These are phyloP conservation scores for Coreius guichenoti DNA, from an alignment of 2,797 vertebrate genomes.

Conservation along the genomic window DNA sequence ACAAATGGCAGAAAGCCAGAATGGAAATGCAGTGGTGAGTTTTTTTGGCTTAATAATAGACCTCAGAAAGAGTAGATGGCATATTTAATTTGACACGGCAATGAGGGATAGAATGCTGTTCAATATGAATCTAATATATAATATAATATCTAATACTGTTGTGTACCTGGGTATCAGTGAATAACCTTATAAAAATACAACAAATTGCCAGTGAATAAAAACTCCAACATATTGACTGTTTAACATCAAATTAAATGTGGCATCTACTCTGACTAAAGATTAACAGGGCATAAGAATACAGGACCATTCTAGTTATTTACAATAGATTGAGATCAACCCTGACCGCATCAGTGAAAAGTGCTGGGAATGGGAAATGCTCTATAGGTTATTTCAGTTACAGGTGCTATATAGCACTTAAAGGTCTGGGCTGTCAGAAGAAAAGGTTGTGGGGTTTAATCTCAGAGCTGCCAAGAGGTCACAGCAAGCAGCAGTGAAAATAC, in stretches of 20 bases:
- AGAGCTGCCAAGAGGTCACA: neutral
- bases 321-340: neutral
- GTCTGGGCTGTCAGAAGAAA: constrained; percentile 9
- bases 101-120: constrained; percentile 5
- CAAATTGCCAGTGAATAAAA: neutral
- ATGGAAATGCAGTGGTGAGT: neutral
- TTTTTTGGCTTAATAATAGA: constrained; percentile 15
- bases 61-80: neutral
- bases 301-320: neutral
- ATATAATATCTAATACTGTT: neutral
- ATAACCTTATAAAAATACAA: neutral
- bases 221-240: neutral
- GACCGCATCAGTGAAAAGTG: neutral
- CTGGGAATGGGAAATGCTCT: constrained; percentile 1
- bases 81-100: constrained; percentile 10
- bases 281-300: neutral
- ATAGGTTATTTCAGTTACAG: neutral
- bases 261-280: neutral
- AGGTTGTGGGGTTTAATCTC: constrained; percentile 9
- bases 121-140: neutral
- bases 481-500: neutral
- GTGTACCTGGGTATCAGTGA: neutral
- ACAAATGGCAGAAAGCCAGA: constrained; percentile 14
- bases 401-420: constrained; percentile 10
- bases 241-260: neutral